Evolutionary conservation across 1,140 invertebrate species (phyloP), one percentile per base, ranked within the genome.

Genomic region (Homalodisca vitripennis): DNA sequence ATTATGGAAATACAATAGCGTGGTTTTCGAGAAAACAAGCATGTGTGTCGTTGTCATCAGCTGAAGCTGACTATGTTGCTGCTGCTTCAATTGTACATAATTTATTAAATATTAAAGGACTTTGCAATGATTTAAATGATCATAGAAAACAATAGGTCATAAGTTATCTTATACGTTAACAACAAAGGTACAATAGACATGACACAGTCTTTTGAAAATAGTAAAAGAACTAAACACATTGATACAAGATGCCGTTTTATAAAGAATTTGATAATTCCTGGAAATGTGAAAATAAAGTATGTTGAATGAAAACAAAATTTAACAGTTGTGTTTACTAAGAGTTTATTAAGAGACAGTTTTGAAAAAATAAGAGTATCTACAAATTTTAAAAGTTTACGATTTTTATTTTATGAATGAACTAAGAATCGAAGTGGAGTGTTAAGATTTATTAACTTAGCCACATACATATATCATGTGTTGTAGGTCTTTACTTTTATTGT

Each of bases 61-160:
- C 75, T 6, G 79, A 81, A 65, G 75, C 79, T 0, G 80, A 82
- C 48, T 82, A 80, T 71, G 71, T 80, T 17, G 76, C 80, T 41
- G 70, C 73, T 13, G 71, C 72, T 72, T 30, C 70, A 75, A 72
- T 75, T 75, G 47, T 65, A 75, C 6, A 20, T 78, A 22, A 71
- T 69, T 22, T 79, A 22, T 73, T 74, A 62, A 68, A 71, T 46
- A 57, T 75, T 12, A 30, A 70, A 30, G 31, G 65, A 74, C n/a
- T 57, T 64, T 64, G 41, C 17, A 66, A 46, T 65, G 60, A n/a
- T 20, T n/a, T 29, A 70, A 53, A 22, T 12, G 6, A 24, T n/a
- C n/a, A n/a, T n/a, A n/a, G n/a, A n/a, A n/a, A n/a, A n/a, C n/a
- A n/a, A 20, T 53, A 27, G 63, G 31, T 55, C 41, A 55, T 12